These are phyloP conservation scores for Agonopterix arenella DNA, from an alignment of 2,888 invertebrate species.

Conservation along the genomic window DNA sequence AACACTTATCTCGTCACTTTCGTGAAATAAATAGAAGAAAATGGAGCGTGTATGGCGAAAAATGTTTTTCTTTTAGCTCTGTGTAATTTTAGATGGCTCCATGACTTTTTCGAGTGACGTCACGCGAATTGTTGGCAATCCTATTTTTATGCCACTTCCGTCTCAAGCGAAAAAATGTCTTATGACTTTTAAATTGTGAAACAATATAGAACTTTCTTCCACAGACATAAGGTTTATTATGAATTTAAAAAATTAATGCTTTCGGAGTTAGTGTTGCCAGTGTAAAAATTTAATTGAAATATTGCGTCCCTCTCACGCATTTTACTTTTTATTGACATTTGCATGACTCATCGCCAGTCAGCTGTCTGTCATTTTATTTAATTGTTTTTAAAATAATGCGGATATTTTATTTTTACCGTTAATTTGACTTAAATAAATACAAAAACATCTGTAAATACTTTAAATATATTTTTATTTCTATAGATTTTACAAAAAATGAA, in stretches of 20 bases:
- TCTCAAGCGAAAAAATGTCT: slow-evolving; percentile 51
- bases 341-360: slow-evolving; percentile 20
- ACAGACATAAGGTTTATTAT: slow-evolving; percentile 41
- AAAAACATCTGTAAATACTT: too few relatives aligned
- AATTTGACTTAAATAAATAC: too few relatives aligned
- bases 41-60: slow-evolving; percentile 48
- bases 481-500: too few relatives aligned
- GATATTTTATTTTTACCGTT: too few relatives aligned
- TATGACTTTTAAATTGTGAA: slow-evolving; percentile 29
- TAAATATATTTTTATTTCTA: too few relatives aligned
- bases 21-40: slow-evolving; percentile 37
- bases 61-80: slow-evolving; percentile 53
- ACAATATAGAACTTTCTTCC: slow-evolving; percentile 39
- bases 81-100: slow-evolving; percentile 74
- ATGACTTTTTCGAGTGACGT: slow-evolving; percentile 68
- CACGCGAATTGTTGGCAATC: slow-evolving; percentile 74
- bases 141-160: slow-evolving; percentile 72
- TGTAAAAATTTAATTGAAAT: slow-evolving; percentile 19
- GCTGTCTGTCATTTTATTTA: slow-evolving; percentile 3
- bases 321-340: slow-evolving; percentile 9
- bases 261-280: slow-evolving; percentile 35
- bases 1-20: slow-evolving; percentile 48
- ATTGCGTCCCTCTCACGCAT: slow-evolving; percentile 8
- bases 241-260: slow-evolving; percentile 24
- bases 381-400: neutral